phyloP scores from a whole-genome alignment of 2,888 invertebrate genomes.

The Phyllotreta cruciferae region DNA sequence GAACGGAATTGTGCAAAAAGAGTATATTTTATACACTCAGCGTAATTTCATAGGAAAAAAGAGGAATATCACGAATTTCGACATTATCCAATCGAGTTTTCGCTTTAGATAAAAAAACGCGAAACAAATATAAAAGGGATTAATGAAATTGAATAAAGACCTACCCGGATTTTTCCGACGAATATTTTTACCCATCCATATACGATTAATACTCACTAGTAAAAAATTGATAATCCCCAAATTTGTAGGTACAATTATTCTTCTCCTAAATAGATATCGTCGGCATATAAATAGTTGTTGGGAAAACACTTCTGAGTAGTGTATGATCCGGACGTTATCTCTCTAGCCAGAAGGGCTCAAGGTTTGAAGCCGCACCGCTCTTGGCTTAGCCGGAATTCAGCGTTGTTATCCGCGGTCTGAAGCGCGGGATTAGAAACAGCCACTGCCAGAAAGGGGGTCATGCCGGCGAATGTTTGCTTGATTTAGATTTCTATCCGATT shows the following conservation, averaged over 20 bases:
- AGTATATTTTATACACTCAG: no score
- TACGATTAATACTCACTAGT: no score
- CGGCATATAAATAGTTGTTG: slow-evolving; percentile 47
- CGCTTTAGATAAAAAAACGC: no score
- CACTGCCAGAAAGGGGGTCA: slow-evolving; percentile 29
- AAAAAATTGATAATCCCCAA: no score
- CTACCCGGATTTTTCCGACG: slow-evolving; percentile 1
- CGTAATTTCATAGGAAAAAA: no score
- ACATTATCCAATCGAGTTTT: no score
- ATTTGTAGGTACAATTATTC: no score
- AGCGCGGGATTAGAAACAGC: slow-evolving; percentile 40
- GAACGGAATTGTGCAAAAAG: no score
- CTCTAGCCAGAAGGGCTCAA: slow-evolving; percentile 45
- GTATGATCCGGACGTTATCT: slow-evolving; percentile 48
- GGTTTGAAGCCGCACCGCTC: slow-evolving; percentile 36
- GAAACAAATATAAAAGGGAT: no score
- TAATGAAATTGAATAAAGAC: slow-evolving; percentile 13
- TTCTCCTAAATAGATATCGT: slow-evolving; percentile 42
- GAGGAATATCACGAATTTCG: no score
- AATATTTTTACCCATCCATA: slow-evolving; percentile 1
- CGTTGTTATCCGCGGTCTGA: slow-evolving; percentile 46
- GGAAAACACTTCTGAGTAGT: slow-evolving; percentile 44
- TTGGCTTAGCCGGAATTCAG: slow-evolving; percentile 44
- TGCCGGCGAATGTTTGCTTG: slow-evolving; percentile 25
- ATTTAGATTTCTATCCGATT: slow-evolving; percentile 28